These are phyloP conservation scores for Chrysina gloriosa DNA, from an alignment of 2,888 invertebrate species.

Conservation along the genomic window DNA sequence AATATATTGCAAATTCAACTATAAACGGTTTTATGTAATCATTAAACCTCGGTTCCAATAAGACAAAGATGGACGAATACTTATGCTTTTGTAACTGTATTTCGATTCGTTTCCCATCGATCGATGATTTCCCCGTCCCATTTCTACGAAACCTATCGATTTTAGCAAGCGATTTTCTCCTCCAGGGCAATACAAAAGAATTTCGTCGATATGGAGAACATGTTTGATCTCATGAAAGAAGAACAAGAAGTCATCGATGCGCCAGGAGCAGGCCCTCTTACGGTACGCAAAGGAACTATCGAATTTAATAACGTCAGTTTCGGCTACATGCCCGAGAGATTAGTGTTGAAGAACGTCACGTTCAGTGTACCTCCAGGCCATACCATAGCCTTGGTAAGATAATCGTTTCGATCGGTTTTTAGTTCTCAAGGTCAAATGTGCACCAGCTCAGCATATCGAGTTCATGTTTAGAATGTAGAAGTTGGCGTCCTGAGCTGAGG, in stretches of 20 bases:
- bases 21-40: too few species aligned
- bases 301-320: conserved; percentile 93
- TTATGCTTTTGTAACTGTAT: too few species aligned
- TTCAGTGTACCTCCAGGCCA: conserved; percentile 86
- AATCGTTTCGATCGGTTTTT: conserved; percentile 11
- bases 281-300: conserved; percentile 78
- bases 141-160: too few species aligned
- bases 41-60: too few species aligned
- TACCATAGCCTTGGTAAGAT: conserved; percentile 81
- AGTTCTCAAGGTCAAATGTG: too few species aligned
- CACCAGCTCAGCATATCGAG: too few species aligned
- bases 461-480: too few species aligned
- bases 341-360: conserved; percentile 80
- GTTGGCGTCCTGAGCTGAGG: too few species aligned
- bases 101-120: too few species aligned
- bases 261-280: conserved; percentile 79
- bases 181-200: conserved; percentile 94
- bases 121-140: too few species aligned
- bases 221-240: conserved; percentile 94
- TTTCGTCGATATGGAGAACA: conserved; percentile 99
- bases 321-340: conserved; percentile 83
- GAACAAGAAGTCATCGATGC: conserved; percentile 89
- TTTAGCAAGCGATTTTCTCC: too few species aligned
- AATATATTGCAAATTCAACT: too few species aligned
- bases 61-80: conserved; percentile 2